A percentile compares a stretch with the other conserved stretches of the same genome.
Evolutionary conservation across 1,140 invertebrate species (phyloP).

Genomic region (Macrobrachium rosenbergii): DNA sequence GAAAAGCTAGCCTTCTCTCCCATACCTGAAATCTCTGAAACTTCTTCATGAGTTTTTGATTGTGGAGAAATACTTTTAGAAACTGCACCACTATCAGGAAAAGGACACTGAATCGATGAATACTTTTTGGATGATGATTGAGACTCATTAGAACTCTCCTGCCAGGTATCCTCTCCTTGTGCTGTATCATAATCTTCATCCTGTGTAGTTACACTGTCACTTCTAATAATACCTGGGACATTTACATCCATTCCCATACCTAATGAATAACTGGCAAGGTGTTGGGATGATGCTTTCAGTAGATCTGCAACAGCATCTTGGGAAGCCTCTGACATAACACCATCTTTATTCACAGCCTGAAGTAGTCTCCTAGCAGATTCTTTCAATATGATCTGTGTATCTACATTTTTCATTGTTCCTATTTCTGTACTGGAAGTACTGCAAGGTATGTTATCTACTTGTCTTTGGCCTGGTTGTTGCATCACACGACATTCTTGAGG

Average conservation of each 20-base stretch:
- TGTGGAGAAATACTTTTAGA: neutral
- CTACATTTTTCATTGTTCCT: neutral
- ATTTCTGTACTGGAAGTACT: too few species aligned
- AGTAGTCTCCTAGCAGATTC: slow-evolving; percentile 46
- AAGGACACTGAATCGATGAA: neutral
- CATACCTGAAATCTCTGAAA: neutral
- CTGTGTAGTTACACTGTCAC: slow-evolving; percentile 19
- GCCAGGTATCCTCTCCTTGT: slow-evolving; percentile 31
- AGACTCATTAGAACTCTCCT: slow-evolving; percentile 6
- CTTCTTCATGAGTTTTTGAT: neutral
- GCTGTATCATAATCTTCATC: slow-evolving; percentile 36
- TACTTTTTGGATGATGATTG: neutral
- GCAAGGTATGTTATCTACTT: too few species aligned
- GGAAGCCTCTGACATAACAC: slow-evolving; percentile 43
- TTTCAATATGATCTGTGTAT: slow-evolving; percentile 32
- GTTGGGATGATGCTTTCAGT: slow-evolving; percentile 42
- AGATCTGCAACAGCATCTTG: slow-evolving; percentile 45
- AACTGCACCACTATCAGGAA: too few species aligned
- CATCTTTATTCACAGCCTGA: slow-evolving; percentile 46
- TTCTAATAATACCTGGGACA: too few species aligned
- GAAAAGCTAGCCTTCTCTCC: neutral
- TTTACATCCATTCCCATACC: neutral
- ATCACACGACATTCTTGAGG: too few species aligned
- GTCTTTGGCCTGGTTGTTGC: neutral
- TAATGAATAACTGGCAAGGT: slow-evolving; percentile 22